These are phyloP conservation scores for Pituophis catenifer DNA, from an alignment of 2,113 vertebrate genomes.

Conservation along the genomic window DNA sequence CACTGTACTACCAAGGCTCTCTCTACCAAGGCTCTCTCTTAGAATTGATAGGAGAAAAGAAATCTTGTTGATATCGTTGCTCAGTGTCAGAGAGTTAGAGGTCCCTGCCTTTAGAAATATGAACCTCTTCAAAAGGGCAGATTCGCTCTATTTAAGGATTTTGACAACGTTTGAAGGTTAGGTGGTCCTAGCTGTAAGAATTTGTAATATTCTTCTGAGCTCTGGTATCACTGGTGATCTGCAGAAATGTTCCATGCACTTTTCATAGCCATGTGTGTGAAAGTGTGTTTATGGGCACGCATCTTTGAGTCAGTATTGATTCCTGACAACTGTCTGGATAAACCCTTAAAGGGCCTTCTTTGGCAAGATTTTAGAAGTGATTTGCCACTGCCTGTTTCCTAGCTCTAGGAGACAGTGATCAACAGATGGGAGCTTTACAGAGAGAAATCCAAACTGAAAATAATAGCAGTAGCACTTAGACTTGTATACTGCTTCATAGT, in stretches of 20 bases:
- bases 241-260: not conserved
- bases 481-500: not conserved
- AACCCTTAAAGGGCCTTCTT: not conserved
- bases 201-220: not conserved
- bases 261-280: not conserved
- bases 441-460: not conserved
- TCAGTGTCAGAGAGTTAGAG: not conserved
- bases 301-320: not conserved
- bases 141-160: not conserved
- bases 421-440: not conserved
- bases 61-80: not conserved
- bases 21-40: too few relatives aligned
- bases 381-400: not conserved
- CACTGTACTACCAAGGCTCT: too few relatives aligned
- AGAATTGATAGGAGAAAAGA: not conserved
- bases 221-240: not conserved
- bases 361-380: not conserved
- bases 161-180: not conserved
- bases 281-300: not conserved
- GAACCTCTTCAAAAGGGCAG: not conserved
- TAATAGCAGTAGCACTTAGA: not conserved
- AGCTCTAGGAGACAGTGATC: not conserved
- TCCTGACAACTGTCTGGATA: not conserved
- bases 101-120: not conserved
- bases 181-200: not conserved